These are phyloP conservation scores for Eurois occulta DNA, from an alignment of 2,888 invertebrate species.

Conservation along the genomic window DNA sequence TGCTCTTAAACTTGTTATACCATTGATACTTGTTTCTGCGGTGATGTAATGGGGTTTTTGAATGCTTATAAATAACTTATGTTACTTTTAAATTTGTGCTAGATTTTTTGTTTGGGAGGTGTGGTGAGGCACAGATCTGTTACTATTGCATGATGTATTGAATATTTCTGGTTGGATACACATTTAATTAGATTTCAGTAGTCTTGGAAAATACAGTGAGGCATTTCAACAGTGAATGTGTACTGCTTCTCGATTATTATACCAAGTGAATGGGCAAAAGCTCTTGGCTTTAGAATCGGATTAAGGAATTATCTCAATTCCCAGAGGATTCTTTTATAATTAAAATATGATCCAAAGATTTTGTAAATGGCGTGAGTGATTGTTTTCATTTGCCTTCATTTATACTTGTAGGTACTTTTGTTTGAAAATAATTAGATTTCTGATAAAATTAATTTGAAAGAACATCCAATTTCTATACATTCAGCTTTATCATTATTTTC, in stretches of 20 bases:
- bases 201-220: background rate
- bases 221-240: background rate
- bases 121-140: constrained; percentile 5
- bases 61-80: constrained; percentile 31
- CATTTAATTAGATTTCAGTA: background rate
- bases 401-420: background rate
- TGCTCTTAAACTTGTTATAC: constrained; percentile 40
- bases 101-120: background rate
- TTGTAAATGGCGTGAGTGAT: background rate
- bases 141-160: background rate
- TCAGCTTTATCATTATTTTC: background rate
- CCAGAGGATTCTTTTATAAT: background rate
- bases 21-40: constrained; percentile 14
- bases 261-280: constrained; percentile 1
- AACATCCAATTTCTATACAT: background rate
- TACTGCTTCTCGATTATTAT: constrained; percentile 7
- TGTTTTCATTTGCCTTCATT: background rate
- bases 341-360: constrained; percentile 9
- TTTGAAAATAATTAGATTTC: background rate
- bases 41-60: constrained; percentile 47
- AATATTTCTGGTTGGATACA: background rate
- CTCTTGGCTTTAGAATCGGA: constrained; percentile 3
- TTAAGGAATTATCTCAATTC: constrained; percentile 22
- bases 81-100: background rate
- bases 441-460: background rate